Base-by-base conservation (phyloP, 2,113 vertebrate genomes). In the Chionodraco myersi region DNA sequence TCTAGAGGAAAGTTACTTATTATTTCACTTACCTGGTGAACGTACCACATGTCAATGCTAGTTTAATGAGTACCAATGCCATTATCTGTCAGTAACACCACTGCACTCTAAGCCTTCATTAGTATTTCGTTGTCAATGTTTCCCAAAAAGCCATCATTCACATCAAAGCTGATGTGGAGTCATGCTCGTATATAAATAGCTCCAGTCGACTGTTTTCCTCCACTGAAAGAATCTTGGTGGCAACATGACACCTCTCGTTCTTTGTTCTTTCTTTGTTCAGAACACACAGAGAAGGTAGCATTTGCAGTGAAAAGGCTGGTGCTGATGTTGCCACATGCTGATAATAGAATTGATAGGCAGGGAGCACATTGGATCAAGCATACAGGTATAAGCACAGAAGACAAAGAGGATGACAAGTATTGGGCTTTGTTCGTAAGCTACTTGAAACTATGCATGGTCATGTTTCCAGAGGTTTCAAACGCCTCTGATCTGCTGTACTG, bases 121-220 rank as follows among this genome's bases (percentile, higher is more conserved):
- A 6, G 66, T 71, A 41, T 48, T 71, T 64, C 47, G 26, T 54
- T 68, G 51, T 54, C 11, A 16, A 58, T 48, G 64, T 48, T 65
- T 72, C 68, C 52, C n/a, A 64, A 77, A 84, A 74, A 72, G 45
- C 48, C 76, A 75, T 79, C 66, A 68, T 81, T 87, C 66, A 75
- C 48, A 56, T 79, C 80, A 56, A 77, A 83, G 52, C 85, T 65
- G 75, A 71, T 67, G 36, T 75, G 73, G 44, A 57, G 69, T 51
- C 26, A 51, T 79, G 77, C 76, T 71, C 77, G 72, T 74, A 49
- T 91, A 91, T 91, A 93, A 92, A 94, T 90, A 93, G 72, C 56
- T 5, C 12, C 58, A 51, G 83, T 53, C 47, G 63, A 84, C 41
- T 58, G 61, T 78, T 88, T 79, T 47, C 56, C 77, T 87, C 80